Conservation (phyloP, 2,888 invertebrate genomes). For the Ophonus ardosiacus region DNA sequence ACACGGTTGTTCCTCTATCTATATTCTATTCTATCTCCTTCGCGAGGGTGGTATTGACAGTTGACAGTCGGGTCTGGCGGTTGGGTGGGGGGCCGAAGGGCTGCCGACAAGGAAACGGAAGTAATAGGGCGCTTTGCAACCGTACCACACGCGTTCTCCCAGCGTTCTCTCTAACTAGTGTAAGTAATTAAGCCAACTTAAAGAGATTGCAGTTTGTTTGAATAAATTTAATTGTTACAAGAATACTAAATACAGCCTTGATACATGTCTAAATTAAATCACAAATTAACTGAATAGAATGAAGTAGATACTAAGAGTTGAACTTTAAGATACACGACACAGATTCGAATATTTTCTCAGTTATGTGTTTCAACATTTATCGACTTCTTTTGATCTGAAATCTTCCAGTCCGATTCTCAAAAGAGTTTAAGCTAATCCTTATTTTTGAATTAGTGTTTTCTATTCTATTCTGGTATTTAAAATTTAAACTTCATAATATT, state of each 20-base stretch:
- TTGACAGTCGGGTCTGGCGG: background rate
- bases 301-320: background rate
- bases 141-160: background rate
- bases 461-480: no score
- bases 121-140: conserved; percentile 24
- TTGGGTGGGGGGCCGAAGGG: background rate
- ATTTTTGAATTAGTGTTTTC: no score
- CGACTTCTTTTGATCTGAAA: no score
- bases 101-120: conserved; percentile 25
- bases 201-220: conserved; percentile 46
- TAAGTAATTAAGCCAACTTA: conserved; percentile 41
- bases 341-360: no score
- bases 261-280: background rate
- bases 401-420: no score
- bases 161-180: conserved; percentile 30
- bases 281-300: background rate
- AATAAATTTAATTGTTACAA: conserved; percentile 25
- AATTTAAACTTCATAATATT: no score
- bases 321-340: background rate
- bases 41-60: conserved; percentile 9
- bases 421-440: no score
- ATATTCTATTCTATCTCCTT: background rate
- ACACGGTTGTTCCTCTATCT: background rate
- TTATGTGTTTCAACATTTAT: no score
- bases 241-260: background rate